Conservation (phyloP, 2,888 invertebrate genomes). For the Dryobota labecula region DNA sequence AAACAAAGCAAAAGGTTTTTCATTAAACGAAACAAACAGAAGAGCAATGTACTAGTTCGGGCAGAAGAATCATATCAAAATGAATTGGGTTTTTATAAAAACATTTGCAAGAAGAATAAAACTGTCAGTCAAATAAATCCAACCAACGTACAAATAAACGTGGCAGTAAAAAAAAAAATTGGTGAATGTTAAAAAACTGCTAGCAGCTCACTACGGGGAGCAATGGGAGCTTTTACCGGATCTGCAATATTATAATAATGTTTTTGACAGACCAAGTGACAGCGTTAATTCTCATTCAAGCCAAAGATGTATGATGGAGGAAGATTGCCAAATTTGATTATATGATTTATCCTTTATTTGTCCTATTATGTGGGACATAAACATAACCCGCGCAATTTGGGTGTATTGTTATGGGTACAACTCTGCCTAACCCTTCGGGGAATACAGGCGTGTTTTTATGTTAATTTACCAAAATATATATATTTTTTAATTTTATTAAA, state of each 20-base stretch:
- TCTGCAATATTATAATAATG: neutral
- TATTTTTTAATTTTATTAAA: too few relatives aligned
- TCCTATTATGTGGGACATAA: too few relatives aligned
- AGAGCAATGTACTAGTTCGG: slow-evolving; percentile 8
- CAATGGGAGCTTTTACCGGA: slow-evolving; percentile 7
- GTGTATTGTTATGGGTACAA: too few relatives aligned
- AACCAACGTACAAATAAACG: slow-evolving; percentile 1
- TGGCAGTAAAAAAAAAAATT: slow-evolving; percentile 3
- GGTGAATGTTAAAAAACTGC: too few relatives aligned
- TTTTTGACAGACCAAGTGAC: slow-evolving; percentile 9
- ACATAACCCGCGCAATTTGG: too few relatives aligned
- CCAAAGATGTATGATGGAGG: slow-evolving; percentile 1
- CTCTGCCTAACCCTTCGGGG: too few relatives aligned
- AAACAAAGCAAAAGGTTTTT: slow-evolving; percentile 2
- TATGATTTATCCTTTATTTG: too few relatives aligned
- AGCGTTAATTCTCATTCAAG: slow-evolving; percentile 4
- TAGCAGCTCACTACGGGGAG: slow-evolving; percentile 8
- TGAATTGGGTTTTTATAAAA: slow-evolving; percentile 5
- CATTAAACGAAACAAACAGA: slow-evolving; percentile 1
- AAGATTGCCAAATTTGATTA: neutral
- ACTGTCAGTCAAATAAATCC: slow-evolving; percentile 12
- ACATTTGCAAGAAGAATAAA: slow-evolving; percentile 6
- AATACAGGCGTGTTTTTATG: too few relatives aligned
- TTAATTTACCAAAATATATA: too few relatives aligned
- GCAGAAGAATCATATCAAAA: neutral